These are phyloP conservation scores for Alfaro cultratus DNA, from an alignment of 2,797 vertebrate species.

Conservation along the genomic window DNA sequence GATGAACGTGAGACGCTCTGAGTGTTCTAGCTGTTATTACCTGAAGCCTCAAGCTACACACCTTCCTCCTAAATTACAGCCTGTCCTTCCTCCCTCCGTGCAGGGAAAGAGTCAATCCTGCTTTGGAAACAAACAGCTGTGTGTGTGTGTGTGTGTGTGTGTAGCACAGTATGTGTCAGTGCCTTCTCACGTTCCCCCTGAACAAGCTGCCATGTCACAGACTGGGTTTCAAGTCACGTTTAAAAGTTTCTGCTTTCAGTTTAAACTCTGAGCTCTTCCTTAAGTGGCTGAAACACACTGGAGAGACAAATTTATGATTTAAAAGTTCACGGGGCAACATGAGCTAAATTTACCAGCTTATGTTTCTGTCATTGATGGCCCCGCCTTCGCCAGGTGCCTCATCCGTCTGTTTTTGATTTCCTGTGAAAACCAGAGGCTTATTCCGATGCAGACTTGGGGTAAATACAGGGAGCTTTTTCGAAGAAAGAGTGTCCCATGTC, in stretches of 20 bases:
- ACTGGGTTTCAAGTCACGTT: background rate
- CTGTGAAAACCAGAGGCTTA: background rate
- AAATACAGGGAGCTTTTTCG: no score
- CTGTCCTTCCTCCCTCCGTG: constrained; percentile 25
- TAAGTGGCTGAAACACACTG: background rate
- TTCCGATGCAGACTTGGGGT: background rate
- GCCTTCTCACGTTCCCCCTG: constrained; percentile 49
- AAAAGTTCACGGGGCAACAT: background rate
- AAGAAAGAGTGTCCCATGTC: background rate
- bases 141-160: background rate
- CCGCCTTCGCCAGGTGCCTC: background rate
- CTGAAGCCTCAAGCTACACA: constrained; percentile 5
- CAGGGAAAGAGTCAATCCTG: constrained; percentile 20
- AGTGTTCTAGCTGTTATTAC: constrained; percentile 47
- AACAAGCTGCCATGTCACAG: constrained; percentile 27
- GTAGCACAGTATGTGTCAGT: constrained; percentile 52
- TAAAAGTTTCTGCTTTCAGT: constrained; percentile 6
- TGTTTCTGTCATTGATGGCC: background rate
- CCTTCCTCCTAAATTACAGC: constrained; percentile 53
- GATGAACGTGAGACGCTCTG: constrained; percentile 24
- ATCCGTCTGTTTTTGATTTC: background rate
- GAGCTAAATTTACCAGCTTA: background rate
- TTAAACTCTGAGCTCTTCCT: background rate
- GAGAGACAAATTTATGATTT: background rate
- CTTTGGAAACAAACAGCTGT: constrained; percentile 60